phyloP scores from a whole-genome alignment of 2,113 vertebrate species.

The Microtus oregoni region DNA sequence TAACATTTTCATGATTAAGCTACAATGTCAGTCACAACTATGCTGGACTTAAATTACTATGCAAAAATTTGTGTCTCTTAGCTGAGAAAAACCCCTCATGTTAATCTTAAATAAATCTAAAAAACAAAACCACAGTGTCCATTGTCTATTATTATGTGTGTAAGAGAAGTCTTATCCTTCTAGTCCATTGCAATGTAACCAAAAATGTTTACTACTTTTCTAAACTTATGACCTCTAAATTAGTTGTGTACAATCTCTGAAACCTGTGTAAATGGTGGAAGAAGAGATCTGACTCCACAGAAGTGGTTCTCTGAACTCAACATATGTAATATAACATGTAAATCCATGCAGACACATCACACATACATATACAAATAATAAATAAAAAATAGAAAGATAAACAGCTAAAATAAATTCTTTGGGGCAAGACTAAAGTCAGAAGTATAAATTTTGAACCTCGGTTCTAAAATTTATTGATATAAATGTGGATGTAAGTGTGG shows the following conservation, averaged over 20 bases:
- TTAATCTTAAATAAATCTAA: neutral
- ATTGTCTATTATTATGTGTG: neutral
- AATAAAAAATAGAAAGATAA: neutral
- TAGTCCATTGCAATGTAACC: neutral
- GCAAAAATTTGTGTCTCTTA: neutral
- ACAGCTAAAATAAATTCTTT: neutral
- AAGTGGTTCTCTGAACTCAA: neutral
- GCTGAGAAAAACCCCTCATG: neutral
- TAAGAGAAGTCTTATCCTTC: neutral
- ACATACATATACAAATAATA: neutral
- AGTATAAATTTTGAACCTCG: neutral
- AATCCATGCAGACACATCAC: neutral
- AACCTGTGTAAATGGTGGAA: neutral
- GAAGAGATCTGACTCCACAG: neutral
- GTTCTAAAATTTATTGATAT: neutral
- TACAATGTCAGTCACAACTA: conserved; percentile 38
- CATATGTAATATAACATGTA: neutral
- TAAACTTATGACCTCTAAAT: conserved; percentile 8
- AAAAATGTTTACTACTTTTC: conserved; percentile 37
- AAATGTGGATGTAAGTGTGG: neutral
- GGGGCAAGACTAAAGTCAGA: neutral
- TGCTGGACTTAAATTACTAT: conserved; percentile 8
- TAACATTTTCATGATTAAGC: neutral
- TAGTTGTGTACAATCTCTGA: neutral
- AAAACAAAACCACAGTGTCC: neutral